Base-by-base conservation (phyloP, 2,113 vertebrate species). In the Gopherus flavomarginatus region DNA sequence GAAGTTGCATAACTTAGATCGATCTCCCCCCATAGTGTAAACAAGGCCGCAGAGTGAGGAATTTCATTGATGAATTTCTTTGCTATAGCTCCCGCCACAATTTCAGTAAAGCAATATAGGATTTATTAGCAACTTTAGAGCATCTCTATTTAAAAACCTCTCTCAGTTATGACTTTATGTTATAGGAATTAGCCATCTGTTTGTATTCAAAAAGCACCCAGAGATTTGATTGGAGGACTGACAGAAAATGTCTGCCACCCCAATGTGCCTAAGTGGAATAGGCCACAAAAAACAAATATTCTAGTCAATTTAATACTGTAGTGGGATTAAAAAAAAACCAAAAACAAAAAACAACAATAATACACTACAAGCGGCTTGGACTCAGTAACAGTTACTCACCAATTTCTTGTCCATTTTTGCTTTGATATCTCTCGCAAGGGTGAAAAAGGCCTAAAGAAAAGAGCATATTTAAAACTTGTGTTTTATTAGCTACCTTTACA, bases 381-480 rank as follows among this genome's bases (percentile, higher is more conserved):
- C 8, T 1, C 42, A 83, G 83, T 3, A 22, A 19, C 77, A 53
- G 49, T 72, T 26, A 98, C 99, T 99, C 97, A 99, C 99, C 99
- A 99, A 98, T 97, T 99, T 99, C 97, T 99, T 99, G 98, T 99
- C 99, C 99, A 99, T 99, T 98, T 99, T 99, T 95, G 99, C 98
- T 98, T 99, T 99, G 98, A 99, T 99, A 97, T 99, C 99, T 98
- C 99, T 99, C 78, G 99, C 99, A 2, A 99, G 99, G n/a, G 99
- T 99, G 97, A 99, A 99, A 98, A 99, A 99, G 0, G 99, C 98
- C 99, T 99, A 97, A 22, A 83, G 96, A 54, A 81, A 81, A 90
- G 50, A 90, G 47, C 8, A 53, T 12, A 9, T 17, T 1, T 2
- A 7, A 75, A 26, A 17, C 81, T 93, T 38, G 92, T 38, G 92